Evolutionary conservation across 2,797 vertebrate species (phyloP).

Genomic region (Nothura maculosa): DNA sequence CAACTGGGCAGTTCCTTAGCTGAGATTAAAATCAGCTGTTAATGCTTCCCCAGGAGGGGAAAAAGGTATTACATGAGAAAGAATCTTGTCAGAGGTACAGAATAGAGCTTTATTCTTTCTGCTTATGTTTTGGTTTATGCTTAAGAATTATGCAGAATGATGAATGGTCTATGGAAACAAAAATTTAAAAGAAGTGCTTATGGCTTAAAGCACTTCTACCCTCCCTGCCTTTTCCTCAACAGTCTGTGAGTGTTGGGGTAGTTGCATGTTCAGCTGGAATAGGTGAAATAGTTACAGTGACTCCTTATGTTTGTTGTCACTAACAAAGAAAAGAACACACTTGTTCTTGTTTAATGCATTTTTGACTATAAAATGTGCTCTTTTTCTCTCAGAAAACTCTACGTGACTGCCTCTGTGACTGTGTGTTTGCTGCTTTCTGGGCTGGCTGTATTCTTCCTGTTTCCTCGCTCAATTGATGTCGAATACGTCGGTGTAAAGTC

Average conservation of each 20-base stretch:
- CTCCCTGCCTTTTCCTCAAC: not conserved
- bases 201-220: not conserved
- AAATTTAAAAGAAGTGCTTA: not conserved
- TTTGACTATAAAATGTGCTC: not conserved
- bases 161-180: not conserved
- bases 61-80: not conserved
- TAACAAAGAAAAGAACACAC: not conserved
- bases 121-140: not conserved
- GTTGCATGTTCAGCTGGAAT: not conserved
- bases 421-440: constrained; percentile 94
- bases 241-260: not conserved
- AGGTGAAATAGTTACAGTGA: not conserved
- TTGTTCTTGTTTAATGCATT: not conserved
- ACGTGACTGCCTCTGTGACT: constrained; percentile 92
- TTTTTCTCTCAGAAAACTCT: constrained; percentile 89
- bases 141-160: not conserved
- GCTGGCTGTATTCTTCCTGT: constrained; percentile 96
- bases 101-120: not conserved
- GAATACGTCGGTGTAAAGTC: constrained; percentile 95
- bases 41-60: not conserved
- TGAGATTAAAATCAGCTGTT: not conserved
- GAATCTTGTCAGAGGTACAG: fast-evolving
- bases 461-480: constrained; percentile 95
- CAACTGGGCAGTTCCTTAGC: not conserved
- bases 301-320: not conserved